A percentile compares a stretch with the other conserved stretches of the same genome.
These are phyloP conservation scores for Zosterops lateralis DNA, from an alignment of 2,113 vertebrate species.

Conservation along the genomic window DNA sequence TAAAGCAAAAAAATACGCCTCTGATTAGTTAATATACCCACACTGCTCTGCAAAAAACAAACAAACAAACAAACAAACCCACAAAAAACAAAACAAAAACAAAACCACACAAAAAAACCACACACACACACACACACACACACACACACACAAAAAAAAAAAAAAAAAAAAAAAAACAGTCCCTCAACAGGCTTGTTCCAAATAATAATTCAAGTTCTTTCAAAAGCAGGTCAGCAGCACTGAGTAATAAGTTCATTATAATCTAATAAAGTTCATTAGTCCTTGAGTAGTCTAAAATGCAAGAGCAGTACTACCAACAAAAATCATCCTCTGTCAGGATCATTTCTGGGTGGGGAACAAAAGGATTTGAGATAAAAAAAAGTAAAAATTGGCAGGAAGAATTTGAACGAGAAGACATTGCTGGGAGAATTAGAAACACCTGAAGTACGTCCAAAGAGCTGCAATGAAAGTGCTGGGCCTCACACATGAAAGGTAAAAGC, in stretches of 20 bases:
- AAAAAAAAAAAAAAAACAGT: neutral
- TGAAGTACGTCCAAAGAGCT: constrained; percentile 35
- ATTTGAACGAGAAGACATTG: constrained; percentile 34
- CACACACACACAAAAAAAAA: neutral
- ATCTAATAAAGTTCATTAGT: constrained; percentile 72
- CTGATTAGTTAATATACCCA: constrained; percentile 32
- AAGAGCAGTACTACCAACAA: constrained; percentile 26
- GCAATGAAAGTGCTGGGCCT: neutral
- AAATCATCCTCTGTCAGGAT: constrained; percentile 53
- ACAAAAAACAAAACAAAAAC: neutral
- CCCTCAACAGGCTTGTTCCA: constrained; percentile 54
- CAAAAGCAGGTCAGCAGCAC: constrained; percentile 49
- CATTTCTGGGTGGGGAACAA: constrained; percentile 11
- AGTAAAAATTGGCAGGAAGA: constrained; percentile 51
- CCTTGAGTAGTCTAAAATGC: constrained; percentile 66
- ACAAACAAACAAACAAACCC: neutral
- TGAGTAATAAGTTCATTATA: constrained; percentile 70
- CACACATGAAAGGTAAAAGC: constrained; percentile 28
- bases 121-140: too few relatives aligned
- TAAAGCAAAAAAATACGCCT: neutral
- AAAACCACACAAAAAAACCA: too few relatives aligned
- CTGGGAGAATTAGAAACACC: constrained; percentile 55
- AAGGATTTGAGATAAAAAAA: constrained; percentile 55
- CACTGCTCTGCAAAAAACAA: neutral
- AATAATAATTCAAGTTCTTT: constrained; percentile 64